Percentiles rank a stretch among this genome's conserved stretches.
phyloP scores from a whole-genome alignment of 2,113 vertebrate species.

The Phyllostomus discolor region DNA sequence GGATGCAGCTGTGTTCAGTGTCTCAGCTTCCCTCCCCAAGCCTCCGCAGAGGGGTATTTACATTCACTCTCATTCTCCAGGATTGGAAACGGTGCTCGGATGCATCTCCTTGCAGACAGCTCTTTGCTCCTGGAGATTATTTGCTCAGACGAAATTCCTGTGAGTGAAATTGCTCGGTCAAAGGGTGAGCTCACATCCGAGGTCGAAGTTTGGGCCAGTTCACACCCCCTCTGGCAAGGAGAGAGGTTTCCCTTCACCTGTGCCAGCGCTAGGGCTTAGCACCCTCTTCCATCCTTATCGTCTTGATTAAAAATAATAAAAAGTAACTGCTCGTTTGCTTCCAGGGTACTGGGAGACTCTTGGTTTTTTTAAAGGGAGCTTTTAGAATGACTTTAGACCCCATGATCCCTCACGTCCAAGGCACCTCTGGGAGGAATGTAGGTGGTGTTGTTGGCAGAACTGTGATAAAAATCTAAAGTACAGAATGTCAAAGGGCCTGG shows the following conservation, averaged over 20 bases:
- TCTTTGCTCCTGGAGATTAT: neutral
- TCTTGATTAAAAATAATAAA: neutral
- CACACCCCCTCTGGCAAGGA: neutral
- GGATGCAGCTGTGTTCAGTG: neutral
- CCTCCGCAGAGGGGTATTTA: neutral
- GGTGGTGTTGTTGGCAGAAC: neutral
- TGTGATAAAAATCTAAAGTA: conserved; percentile 34
- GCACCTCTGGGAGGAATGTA: neutral
- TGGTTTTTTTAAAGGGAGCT: neutral
- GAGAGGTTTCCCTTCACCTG: neutral
- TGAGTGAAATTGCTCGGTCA: neutral
- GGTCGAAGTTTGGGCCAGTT: neutral
- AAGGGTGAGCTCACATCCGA: neutral
- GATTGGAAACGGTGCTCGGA: neutral
- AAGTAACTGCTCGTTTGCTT: neutral
- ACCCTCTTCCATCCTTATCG: neutral
- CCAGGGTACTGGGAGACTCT: neutral
- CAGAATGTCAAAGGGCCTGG: neutral
- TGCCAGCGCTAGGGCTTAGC: neutral
- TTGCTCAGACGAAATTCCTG: neutral
- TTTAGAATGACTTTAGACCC: neutral
- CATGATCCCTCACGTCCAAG: neutral
- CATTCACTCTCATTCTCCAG: neutral
- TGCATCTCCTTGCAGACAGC: neutral
- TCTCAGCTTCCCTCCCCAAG: neutral